Evolutionary conservation across 2,113 vertebrate genomes (phyloP).

Genomic region (Ciconia stormi): DNA sequence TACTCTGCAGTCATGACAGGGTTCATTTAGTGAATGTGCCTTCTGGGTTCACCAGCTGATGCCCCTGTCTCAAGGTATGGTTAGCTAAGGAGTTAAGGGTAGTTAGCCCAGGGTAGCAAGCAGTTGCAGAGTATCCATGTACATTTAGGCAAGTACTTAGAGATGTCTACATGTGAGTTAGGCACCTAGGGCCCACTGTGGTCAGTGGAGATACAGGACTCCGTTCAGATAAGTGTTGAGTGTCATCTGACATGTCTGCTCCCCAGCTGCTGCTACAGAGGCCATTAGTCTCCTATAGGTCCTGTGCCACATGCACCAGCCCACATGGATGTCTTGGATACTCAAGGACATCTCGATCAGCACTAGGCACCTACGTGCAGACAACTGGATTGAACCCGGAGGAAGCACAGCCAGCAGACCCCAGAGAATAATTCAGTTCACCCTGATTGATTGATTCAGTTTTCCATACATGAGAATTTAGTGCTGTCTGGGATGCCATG

Average conservation of each 20-base stretch:
- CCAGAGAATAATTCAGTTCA: not conserved
- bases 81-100: not conserved
- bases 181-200: not conserved
- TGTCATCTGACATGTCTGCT: not conserved
- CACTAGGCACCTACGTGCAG: not conserved
- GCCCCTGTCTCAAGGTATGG: not conserved
- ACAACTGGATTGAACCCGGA: not conserved
- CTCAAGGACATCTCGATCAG: not conserved
- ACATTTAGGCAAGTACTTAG: not conserved
- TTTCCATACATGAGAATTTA: not conserved
- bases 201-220: not conserved
- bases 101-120: not conserved
- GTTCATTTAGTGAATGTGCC: not conserved
- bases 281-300: not conserved
- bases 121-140: not conserved
- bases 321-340: not conserved
- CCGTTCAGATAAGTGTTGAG: not conserved
- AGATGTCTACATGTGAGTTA: not conserved
- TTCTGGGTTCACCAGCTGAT: not conserved
- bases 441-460: not conserved
- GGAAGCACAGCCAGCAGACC: not conserved
- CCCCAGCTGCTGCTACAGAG: not conserved
- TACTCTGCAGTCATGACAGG: not conserved
- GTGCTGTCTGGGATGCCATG: not conserved
- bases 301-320: not conserved